Percentiles rank a stretch among this genome's conserved stretches.
phyloP scores from a whole-genome alignment of 2,113 vertebrate species.

The Neodon shergylaensis region DNA sequence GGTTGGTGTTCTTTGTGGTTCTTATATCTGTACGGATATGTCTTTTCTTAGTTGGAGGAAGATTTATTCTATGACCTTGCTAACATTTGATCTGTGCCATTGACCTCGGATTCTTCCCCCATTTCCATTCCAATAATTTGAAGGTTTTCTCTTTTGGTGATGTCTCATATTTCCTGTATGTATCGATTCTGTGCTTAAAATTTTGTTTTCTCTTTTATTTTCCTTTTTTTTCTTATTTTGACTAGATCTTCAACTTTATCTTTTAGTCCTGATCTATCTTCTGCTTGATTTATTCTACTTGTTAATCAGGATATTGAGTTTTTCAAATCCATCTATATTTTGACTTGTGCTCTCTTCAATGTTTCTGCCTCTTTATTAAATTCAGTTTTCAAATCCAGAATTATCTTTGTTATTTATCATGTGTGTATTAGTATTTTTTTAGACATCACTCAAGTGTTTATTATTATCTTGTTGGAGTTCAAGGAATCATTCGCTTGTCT shows the following conservation, averaged over 20 bases:
- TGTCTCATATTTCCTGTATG: background rate
- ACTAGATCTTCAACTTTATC: background rate
- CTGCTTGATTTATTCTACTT: background rate
- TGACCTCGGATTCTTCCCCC: background rate
- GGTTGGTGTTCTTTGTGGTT: background rate
- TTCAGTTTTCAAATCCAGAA: background rate
- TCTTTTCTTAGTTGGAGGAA: background rate
- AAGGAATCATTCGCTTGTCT: background rate
- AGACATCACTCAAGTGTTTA: background rate
- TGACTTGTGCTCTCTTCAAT: background rate
- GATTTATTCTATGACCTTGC: background rate
- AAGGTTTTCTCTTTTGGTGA: background rate
- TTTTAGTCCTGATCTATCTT: background rate
- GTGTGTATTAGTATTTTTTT: background rate
- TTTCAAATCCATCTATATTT: background rate
- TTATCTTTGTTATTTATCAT: background rate
- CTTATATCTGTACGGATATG: background rate
- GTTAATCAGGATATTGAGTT: background rate
- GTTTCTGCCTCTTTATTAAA: background rate
- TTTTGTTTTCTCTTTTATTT: background rate
- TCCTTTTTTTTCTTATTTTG: background rate
- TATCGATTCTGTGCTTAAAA: background rate
- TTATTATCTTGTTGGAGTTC: background rate
- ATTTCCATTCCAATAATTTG: background rate
- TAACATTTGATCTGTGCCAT: background rate